Evolutionary conservation across 2,888 invertebrate species (phyloP).

Genomic region (Halictus quadricinctus): DNA sequence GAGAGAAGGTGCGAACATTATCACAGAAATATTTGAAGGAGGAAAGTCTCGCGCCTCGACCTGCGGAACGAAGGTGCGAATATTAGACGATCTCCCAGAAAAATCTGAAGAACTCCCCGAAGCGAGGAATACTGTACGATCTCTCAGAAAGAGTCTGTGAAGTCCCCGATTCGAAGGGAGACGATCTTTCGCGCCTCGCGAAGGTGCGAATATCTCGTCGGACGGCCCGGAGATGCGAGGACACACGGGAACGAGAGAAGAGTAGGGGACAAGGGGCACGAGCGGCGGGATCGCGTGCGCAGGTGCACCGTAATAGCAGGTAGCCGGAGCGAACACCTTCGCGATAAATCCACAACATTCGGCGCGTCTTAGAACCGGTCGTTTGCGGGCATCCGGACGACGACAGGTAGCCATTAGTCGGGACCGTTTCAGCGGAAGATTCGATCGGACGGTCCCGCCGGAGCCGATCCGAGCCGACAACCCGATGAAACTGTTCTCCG

Average conservation of each 20-base stretch:
- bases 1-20: neutral
- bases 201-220: slow-evolving; percentile 9
- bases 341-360: slow-evolving; percentile 43
- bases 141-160: neutral
- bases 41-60: neutral
- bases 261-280: slow-evolving; percentile 3
- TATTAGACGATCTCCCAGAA: no score
- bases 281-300: slow-evolving; percentile 38
- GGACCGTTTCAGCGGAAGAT: slow-evolving; percentile 18
- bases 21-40: neutral
- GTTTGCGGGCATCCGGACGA: slow-evolving; percentile 32
- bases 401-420: slow-evolving; percentile 48
- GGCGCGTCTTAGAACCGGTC: slow-evolving; percentile 34
- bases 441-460: slow-evolving; percentile 8
- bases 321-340: slow-evolving; percentile 17
- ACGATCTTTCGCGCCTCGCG: neutral
- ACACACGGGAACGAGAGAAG: neutral
- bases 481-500: slow-evolving; percentile 8
- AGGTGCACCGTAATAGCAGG: slow-evolving; percentile 46
- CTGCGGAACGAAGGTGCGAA: no score
- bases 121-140: no score
- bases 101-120: no score
- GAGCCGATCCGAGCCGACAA: neutral
- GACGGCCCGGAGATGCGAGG: neutral
- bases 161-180: no score